Conservation (phyloP, 2,113 vertebrate genomes). For the Smithornis capensis region DNA sequence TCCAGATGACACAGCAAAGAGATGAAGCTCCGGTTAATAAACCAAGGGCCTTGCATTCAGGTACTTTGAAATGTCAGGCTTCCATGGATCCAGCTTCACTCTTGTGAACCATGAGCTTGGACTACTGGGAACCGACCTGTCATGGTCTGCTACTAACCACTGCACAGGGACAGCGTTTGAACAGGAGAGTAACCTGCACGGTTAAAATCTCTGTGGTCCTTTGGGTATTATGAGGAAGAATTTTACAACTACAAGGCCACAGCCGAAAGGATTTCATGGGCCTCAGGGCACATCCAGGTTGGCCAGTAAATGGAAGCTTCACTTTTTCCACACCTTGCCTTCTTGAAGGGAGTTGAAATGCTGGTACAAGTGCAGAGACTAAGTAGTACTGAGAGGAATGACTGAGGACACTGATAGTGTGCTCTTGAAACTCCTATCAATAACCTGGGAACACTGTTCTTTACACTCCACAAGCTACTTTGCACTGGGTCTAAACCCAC, state of each 20-base stretch:
- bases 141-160: background rate
- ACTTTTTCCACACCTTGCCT: background rate
- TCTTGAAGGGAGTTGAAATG: background rate
- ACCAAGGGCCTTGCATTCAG: background rate
- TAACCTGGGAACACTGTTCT: background rate
- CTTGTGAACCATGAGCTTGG: conserved; percentile 6
- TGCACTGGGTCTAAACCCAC: fast-evolving
- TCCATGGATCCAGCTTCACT: background rate
- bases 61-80: background rate
- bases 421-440: background rate
- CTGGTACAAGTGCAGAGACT: background rate
- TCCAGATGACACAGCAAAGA: conserved; percentile 31
- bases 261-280: background rate
- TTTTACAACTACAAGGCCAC: background rate
- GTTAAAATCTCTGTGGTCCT: background rate
- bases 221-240: background rate
- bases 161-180: background rate
- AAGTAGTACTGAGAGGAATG: fast-evolving
- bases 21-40: conserved; percentile 32
- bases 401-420: background rate
- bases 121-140: background rate
- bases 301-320: background rate
- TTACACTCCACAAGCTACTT: background rate
- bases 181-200: background rate
- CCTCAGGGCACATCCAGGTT: background rate